phyloP scores from a whole-genome alignment of 1,140 invertebrate species.

The Pseudomyrmex gracilis region DNA sequence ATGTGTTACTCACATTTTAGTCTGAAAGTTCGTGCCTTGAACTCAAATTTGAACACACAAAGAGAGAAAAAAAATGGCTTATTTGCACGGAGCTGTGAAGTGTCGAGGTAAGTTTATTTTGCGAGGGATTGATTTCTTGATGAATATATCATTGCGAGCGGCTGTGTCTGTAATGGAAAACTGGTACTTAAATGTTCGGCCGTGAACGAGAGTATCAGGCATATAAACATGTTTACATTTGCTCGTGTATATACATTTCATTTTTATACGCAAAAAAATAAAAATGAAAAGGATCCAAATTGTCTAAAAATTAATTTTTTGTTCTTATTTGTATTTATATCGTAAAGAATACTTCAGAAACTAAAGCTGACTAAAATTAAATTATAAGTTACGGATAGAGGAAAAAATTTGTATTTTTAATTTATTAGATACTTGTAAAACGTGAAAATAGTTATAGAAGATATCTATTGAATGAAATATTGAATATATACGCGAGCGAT shows the following conservation, averaged over 20 bases:
- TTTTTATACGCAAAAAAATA: neutral
- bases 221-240: neutral
- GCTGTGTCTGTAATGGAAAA: slow-evolving; percentile 37
- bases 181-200: slow-evolving; percentile 67
- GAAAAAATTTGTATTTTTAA: too few species aligned
- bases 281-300: neutral
- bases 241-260: slow-evolving; percentile 6
- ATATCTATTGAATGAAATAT: too few species aligned
- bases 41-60: neutral
- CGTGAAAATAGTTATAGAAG: too few species aligned
- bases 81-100: slow-evolving; percentile 26
- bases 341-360: too few species aligned
- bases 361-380: too few species aligned
- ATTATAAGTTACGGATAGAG: too few species aligned
- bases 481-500: slow-evolving; percentile 2
- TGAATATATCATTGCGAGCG: slow-evolving; percentile 14
- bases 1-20: too few species aligned
- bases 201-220: neutral
- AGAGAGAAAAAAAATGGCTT: neutral
- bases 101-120: slow-evolving; percentile 34
- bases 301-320: too few species aligned
- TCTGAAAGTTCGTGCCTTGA: too few species aligned
- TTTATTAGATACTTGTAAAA: too few species aligned
- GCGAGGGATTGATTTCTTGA: slow-evolving; percentile 53
- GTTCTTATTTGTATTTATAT: too few species aligned